Evolutionary conservation across 1,140 invertebrate species (phyloP), one percentile per base, ranked within the genome.

Genomic region (Diorhabda sublineata): DNA sequence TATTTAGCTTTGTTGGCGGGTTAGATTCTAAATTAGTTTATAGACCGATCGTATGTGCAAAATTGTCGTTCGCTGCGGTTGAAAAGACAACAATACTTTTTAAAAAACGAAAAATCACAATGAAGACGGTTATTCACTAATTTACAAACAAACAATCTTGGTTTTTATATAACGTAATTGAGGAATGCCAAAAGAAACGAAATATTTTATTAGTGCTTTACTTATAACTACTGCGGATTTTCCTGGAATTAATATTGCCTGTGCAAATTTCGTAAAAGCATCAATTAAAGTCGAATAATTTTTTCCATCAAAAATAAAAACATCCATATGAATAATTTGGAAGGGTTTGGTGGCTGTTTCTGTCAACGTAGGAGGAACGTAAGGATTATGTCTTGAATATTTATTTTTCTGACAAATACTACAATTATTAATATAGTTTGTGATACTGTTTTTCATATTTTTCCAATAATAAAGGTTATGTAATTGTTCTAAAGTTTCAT

Each of bases 341-440:
- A 62, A 62, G 7, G 2, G 61, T 42, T 62, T 62, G 6, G 52
- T 7, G 6, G 52, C 6, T 6, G 52, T 56, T 56, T 56, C 52
- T 56, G 52, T 56, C n/a, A 56, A 1, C n/a, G n/a, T n/a, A 56
- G n/a, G 52, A n/a, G 52, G 52, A 7, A 56, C 52, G 52, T 56
- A 56, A 6, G 52, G 52, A 56, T 56, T 56, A 7, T 56, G 6
- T 56, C 52, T 6, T 7, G 52, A 6, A 56, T 56, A 56, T n/a
- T 56, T 56, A 6, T 6, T 56, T 56, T 56, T 56, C n/a, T 56
- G 52, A n/a, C 52, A 56, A 56, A 56, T n/a, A 56, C 52, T 7
- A 62, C 45, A 11, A 11, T 11, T n/a, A 65, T 65, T 73, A 41
- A 73, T 73, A 58, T 58, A 71, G 9, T 71, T 57, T 47, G 69